Evolutionary conservation across 2,113 vertebrate species (phyloP).

Genomic region (Phylloscopus whistleri): DNA sequence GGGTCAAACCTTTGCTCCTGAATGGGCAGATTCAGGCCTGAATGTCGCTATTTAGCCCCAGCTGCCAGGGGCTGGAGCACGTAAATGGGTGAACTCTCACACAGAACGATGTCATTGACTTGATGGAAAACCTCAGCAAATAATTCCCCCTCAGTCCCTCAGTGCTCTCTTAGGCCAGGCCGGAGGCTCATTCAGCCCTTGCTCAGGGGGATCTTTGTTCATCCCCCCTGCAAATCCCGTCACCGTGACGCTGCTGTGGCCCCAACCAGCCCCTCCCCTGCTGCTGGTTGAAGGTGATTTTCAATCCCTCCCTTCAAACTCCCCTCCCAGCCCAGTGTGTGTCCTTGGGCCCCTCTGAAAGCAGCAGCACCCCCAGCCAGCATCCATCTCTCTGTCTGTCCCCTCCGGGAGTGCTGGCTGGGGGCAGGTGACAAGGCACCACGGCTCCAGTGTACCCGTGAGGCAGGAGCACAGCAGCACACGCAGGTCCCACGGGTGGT

Average conservation of each 20-base stretch:
- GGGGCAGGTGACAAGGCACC: not conserved
- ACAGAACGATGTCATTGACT: conserved; percentile 29
- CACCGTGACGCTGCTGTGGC: not conserved
- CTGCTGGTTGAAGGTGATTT: rapidly evolving
- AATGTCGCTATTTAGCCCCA: conserved; percentile 50
- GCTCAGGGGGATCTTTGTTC: not conserved
- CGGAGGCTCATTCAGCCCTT: not conserved
- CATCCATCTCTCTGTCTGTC: rapidly evolving
- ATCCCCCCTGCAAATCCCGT: not conserved
- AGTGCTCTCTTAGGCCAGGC: not conserved
- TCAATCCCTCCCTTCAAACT: not conserved
- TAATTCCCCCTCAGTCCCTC: not conserved
- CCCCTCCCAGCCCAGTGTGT: rapidly evolving
- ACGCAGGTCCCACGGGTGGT: rapidly evolving
- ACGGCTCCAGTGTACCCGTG: rapidly evolving
- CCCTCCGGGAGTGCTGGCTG: not conserved
- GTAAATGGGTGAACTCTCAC: conserved; percentile 9
- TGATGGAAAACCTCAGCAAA: conserved; percentile 12
- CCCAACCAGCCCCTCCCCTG: not conserved
- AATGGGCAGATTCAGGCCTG: conserved; percentile 43
- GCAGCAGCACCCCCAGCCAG: not conserved
- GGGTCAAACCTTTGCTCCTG: conserved; percentile 18
- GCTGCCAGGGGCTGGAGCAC: not conserved
- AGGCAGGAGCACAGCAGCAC: rapidly evolving
- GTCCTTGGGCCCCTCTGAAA: not conserved